phyloP scores from a whole-genome alignment of 1,140 invertebrate species.

The Brachionus koreanus region DNA sequence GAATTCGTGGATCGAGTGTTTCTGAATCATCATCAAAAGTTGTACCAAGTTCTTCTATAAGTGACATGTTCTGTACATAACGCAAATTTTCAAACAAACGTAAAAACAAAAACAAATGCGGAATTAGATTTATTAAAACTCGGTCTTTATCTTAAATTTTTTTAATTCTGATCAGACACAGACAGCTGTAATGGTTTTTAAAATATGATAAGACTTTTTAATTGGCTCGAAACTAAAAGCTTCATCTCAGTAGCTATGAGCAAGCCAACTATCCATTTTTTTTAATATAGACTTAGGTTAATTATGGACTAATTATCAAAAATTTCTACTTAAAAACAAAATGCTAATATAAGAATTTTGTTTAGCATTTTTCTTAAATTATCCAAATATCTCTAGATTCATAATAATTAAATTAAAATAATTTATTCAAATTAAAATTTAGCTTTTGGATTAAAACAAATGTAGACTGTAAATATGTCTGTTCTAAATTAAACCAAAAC shows the following conservation, averaged over 20 bases:
- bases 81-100: background rate
- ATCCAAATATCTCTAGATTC: background rate
- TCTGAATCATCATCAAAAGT: background rate
- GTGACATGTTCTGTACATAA: background rate
- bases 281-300: background rate
- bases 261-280: background rate
- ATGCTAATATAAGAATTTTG: background rate
- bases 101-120: background rate
- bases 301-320: conserved; percentile 27
- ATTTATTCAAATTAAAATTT: background rate
- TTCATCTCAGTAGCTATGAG: background rate
- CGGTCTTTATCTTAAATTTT: background rate
- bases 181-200: background rate
- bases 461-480: background rate
- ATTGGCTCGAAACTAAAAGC: background rate
- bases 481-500: no score
- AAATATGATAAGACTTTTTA: background rate
- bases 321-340: background rate
- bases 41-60: background rate
- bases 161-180: background rate
- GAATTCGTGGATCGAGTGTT: conserved; percentile 27
- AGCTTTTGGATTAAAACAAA: background rate
- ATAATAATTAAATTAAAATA: background rate
- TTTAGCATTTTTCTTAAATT: conserved; percentile 6
- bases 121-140: background rate